Base-by-base conservation (phyloP, 2,113 vertebrate species). In the Gobiocypris rarus region DNA sequence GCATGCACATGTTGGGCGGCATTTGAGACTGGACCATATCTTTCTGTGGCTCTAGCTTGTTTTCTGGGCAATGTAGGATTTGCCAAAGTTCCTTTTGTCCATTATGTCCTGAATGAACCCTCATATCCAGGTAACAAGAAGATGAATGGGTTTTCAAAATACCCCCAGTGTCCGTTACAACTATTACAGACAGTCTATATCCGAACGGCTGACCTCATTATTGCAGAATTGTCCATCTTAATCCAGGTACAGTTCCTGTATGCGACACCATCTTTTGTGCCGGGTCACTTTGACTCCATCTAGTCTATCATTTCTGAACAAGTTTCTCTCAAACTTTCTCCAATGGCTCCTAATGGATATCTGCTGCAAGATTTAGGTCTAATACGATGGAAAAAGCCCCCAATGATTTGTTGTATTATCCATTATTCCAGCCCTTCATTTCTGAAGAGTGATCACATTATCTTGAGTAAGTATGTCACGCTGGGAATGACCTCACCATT, bases 381-480 rank as follows among this genome's bases (percentile, higher is more conserved):
- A 31, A 52, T 34, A 67, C 14, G 17, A 81, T 48, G 45, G 45
- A 22, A 67, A 80, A 63, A n/a, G 31, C 50, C 56, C 28, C 38
- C 54, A 8, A 19, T 74, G 76, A 59, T 80, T 45, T 28, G 65
- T 70, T 78, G 63, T 43, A 52, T 56, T 52, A 67, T 70, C 83
- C 84, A 71, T 58, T 73, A 43, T 77, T 58, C 52, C 71, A 61
- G 24, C 34, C 41, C 34, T 56, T 85, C n/a, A 41, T 50, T 54
- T 78, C 61, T 70, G 75, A 70, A 84, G 75, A 84, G 75, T 67
- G 65, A 84, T 83, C 81, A 77, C 79, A 88, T 81, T 84, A 86
- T 88, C 43, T 75, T 81, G 52, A 88, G 56, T 88, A 81, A 86
- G 80, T 85, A 52, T 69, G 63, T 84, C 76, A 48, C 63, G 31